A percentile compares a stretch with the other conserved stretches of the same genome.
These are phyloP conservation scores for Limnothrissa miodon DNA, from an alignment of 2,113 vertebrate genomes.

Conservation along the genomic window DNA sequence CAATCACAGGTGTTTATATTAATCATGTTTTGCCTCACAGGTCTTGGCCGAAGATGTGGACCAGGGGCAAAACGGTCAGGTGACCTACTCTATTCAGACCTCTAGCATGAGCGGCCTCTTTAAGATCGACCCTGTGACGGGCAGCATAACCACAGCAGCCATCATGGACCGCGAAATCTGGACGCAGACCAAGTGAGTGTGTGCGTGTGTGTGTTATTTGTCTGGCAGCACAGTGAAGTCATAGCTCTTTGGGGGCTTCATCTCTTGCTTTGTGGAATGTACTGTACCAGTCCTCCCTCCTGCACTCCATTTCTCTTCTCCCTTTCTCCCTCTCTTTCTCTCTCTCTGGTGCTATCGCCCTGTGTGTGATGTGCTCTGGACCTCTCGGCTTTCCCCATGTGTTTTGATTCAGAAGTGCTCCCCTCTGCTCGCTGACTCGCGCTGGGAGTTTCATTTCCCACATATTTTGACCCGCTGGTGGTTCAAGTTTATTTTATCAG, in stretches of 20 bases:
- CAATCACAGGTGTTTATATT: not conserved
- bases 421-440: conserved; percentile 2
- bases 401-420: conserved; percentile 32
- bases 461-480: conserved; percentile 22
- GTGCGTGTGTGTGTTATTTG: conserved; percentile 19
- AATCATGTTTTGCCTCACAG: conserved; percentile 57
- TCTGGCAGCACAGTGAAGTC: conserved; percentile 23
- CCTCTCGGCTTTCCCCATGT: conserved; percentile 19
- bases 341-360: conserved; percentile 1
- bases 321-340: not conserved
- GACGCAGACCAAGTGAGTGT: conserved; percentile 87
- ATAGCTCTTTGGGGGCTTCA: conserved; percentile 31
- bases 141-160: conserved; percentile 88
- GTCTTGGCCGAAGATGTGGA: conserved; percentile 92
- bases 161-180: conserved; percentile 98
- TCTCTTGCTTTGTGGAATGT: conserved; percentile 42
- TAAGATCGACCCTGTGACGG: conserved; percentile 84
- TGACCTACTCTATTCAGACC: conserved; percentile 88
- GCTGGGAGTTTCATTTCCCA: conserved; percentile 37
- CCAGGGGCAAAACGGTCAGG: conserved; percentile 90
- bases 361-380: conserved; percentile 28
- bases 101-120: conserved; percentile 85
- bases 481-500: conserved; percentile 22
- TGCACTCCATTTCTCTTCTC: not conserved
- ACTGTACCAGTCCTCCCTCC: conserved; percentile 29